Evolutionary conservation across 2,113 vertebrate species (phyloP).

Genomic region (Catharus bicknelli): DNA sequence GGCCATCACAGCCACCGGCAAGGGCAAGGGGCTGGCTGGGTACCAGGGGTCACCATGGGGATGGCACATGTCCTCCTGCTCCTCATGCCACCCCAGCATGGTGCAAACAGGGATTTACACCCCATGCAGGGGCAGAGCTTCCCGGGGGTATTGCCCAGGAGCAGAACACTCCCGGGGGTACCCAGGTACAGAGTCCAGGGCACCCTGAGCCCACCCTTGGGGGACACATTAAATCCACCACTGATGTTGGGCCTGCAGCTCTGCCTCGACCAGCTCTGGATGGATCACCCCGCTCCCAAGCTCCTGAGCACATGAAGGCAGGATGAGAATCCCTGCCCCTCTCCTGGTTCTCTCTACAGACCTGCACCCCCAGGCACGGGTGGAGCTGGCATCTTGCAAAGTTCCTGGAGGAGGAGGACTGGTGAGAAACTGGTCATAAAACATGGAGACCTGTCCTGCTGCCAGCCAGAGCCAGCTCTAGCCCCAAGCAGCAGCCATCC

Average conservation of each 20-base stretch:
- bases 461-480: neutral
- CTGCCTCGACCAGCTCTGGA: neutral
- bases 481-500: neutral
- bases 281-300: neutral
- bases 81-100: rapidly evolving
- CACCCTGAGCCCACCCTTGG: neutral
- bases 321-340: neutral
- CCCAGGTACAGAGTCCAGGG: too few relatives aligned
- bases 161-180: neutral
- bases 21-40: neutral
- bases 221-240: neutral
- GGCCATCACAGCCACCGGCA: neutral
- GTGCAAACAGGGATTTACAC: neutral
- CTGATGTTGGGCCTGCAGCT: rapidly evolving
- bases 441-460: neutral
- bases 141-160: neutral
- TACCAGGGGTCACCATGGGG: rapidly evolving
- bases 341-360: neutral
- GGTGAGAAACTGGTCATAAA: neutral
- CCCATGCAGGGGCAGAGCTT: neutral
- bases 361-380: rapidly evolving
- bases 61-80: neutral
- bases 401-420: neutral
- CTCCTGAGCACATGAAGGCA: neutral
- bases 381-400: neutral